phyloP scores from a whole-genome alignment of 2,888 invertebrate genomes.

The Xanthorhoe spadicearia region DNA sequence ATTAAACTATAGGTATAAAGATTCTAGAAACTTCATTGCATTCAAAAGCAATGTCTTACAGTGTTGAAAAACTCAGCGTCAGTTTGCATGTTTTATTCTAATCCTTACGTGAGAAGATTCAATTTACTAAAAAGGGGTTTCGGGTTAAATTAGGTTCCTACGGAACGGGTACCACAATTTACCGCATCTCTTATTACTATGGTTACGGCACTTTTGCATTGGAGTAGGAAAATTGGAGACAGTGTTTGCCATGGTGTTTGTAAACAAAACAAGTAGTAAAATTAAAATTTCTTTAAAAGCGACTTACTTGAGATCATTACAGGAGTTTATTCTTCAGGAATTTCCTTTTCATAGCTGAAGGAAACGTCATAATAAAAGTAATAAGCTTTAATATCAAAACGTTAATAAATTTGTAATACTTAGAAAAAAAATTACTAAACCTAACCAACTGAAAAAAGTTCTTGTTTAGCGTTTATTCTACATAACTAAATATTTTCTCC shows the following conservation, averaged over 20 bases:
- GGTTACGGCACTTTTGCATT: background rate
- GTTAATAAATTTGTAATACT: no score
- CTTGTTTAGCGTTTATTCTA: background rate
- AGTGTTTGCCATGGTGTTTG: background rate
- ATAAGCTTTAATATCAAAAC: no score
- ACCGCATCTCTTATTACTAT: slow-evolving; percentile 18
- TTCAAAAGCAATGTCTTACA: background rate
- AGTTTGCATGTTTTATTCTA: slow-evolving; percentile 3
- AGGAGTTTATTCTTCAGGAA: no score
- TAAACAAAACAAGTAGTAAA: no score
- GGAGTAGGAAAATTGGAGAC: slow-evolving; percentile 2
- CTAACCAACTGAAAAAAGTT: no score
- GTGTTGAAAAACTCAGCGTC: background rate
- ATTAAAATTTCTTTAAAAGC: no score
- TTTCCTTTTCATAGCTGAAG: no score
- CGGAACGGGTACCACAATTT: slow-evolving; percentile 5
- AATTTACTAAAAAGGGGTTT: slow-evolving; percentile 21
- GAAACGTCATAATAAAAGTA: no score
- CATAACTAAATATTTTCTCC: background rate
- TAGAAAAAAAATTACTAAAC: no score
- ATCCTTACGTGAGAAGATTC: slow-evolving; percentile 7
- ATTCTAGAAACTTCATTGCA: no score
- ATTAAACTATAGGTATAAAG: no score
- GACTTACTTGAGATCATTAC: no score
- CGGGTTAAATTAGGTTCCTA: slow-evolving; percentile 17